Percentiles rank a stretch among this genome's conserved stretches.
phyloP scores from a whole-genome alignment of 2,888 invertebrate genomes.

The Drosophila macrospina region DNA sequence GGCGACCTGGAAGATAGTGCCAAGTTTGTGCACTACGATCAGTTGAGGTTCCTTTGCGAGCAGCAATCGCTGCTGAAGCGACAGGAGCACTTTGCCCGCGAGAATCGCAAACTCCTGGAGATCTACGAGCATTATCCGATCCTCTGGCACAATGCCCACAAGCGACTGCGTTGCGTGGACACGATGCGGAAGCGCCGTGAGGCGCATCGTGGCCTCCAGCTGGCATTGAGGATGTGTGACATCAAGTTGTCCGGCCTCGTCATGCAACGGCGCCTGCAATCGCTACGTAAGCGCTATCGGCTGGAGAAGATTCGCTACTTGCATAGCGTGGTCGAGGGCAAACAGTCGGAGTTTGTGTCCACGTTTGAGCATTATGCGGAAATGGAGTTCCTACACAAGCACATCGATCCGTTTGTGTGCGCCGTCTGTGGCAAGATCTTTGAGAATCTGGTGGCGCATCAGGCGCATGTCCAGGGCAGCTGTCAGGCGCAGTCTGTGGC shows the following conservation, averaged over 20 bases:
- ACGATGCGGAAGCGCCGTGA: slow-evolving; percentile 55
- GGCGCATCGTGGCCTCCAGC: slow-evolving; percentile 69
- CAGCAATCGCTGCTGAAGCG: slow-evolving; percentile 75
- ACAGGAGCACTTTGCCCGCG: slow-evolving; percentile 64
- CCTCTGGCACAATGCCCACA: slow-evolving; percentile 76
- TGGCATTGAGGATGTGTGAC: slow-evolving; percentile 60
- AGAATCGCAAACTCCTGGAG: slow-evolving; percentile 75
- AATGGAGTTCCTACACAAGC: slow-evolving; percentile 79
- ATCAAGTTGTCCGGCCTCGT: slow-evolving; percentile 64
- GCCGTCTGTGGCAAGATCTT: slow-evolving; percentile 76
- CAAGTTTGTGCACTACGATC: slow-evolving; percentile 73
- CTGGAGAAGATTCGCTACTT: slow-evolving; percentile 78
- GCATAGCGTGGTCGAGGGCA: slow-evolving; percentile 72
- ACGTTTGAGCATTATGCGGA: slow-evolving; percentile 73
- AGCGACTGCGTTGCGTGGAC: slow-evolving; percentile 58
- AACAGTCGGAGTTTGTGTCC: slow-evolving; percentile 63
- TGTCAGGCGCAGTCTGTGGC: slow-evolving; percentile 37
- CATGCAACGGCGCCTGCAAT: slow-evolving; percentile 71
- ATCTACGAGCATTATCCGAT: slow-evolving; percentile 77
- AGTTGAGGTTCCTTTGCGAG: slow-evolving; percentile 70
- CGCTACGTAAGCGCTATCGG: slow-evolving; percentile 77
- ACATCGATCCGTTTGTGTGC: slow-evolving; percentile 81
- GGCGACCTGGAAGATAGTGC: slow-evolving; percentile 66
- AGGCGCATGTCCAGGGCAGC: slow-evolving; percentile 65
- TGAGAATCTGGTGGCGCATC: slow-evolving; percentile 68